A percentile compares a stretch with the other conserved stretches of the same genome.
Evolutionary conservation across 1,140 invertebrate species (phyloP).

Genomic region (Brachystomella parvula): DNA sequence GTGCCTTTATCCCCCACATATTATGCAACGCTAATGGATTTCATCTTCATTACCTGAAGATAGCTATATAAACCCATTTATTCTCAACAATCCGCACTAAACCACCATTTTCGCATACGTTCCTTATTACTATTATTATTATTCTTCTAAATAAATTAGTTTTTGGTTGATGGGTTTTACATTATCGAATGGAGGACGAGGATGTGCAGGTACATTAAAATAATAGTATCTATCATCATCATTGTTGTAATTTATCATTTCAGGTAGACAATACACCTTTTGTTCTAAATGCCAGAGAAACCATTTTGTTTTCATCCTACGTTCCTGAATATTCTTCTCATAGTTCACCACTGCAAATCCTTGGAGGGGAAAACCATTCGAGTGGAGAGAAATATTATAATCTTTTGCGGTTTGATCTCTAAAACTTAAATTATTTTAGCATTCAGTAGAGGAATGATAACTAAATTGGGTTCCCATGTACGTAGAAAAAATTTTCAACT

Average conservation of each 20-base stretch:
- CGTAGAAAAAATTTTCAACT: background rate
- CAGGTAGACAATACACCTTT: background rate
- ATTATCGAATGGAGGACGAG: no score
- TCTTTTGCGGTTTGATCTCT: background rate
- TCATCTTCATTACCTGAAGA: conserved; percentile 1
- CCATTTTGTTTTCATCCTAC: no score
- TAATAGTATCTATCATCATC: background rate
- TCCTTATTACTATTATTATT: background rate
- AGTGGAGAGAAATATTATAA: background rate
- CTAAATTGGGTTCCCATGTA: background rate
- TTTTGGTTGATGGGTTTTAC: background rate
- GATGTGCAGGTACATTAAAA: background rate
- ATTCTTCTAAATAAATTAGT: background rate
- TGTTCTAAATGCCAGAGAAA: background rate
- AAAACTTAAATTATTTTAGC: background rate
- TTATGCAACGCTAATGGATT: conserved; percentile 7
- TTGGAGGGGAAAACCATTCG: background rate
- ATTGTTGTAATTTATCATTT: background rate
- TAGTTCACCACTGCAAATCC: background rate
- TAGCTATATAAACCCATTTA: background rate
- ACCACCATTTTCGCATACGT: background rate
- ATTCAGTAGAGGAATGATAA: background rate
- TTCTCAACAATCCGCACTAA: no score
- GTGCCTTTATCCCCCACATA: background rate
- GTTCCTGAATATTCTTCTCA: no score